These are phyloP conservation scores for Papilio xuthus DNA, from an alignment of 1,140 invertebrate species.

Conservation along the genomic window DNA sequence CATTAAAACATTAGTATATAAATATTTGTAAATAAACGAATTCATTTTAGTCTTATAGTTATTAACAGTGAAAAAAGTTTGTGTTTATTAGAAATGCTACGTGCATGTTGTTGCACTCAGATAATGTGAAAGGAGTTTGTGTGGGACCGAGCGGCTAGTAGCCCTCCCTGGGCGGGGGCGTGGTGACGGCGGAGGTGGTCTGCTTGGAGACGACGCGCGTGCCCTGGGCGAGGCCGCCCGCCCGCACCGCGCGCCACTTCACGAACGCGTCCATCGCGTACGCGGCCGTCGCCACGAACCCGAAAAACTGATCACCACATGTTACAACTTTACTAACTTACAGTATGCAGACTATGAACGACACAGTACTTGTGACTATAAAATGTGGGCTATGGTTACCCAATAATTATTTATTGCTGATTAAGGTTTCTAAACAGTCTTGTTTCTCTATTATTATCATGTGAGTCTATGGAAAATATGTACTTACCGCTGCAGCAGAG, in stretches of 20 bases:
- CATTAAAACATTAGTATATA: slow-evolving; percentile 2
- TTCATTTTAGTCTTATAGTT: not conserved
- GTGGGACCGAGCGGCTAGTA: slow-evolving; percentile 54
- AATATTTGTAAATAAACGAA: not conserved
- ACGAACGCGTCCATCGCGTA: slow-evolving; percentile 90
- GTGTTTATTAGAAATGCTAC: not conserved
- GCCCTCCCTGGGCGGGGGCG: slow-evolving; percentile 55
- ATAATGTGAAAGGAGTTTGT: not conserved
- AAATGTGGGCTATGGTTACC: too few relatives aligned
- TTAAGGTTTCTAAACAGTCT: too few relatives aligned
- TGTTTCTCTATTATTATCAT: not conserved
- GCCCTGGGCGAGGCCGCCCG: slow-evolving; percentile 88
- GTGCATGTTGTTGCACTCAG: not conserved
- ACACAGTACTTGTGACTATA: too few relatives aligned
- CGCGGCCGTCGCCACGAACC: slow-evolving; percentile 88
- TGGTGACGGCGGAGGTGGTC: slow-evolving; percentile 66
- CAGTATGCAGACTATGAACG: too few relatives aligned
- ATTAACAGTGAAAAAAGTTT: slow-evolving; percentile 33
- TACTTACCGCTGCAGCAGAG: slow-evolving; percentile 87
- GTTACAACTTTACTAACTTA: not conserved
- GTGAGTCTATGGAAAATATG: not conserved
- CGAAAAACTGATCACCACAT: slow-evolving; percentile 86
- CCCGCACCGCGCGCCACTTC: slow-evolving; percentile 85
- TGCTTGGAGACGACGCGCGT: slow-evolving; percentile 84
- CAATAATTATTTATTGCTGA: too few relatives aligned